Base-by-base conservation (phyloP, 1,140 invertebrate species). In the Drosophila albomicans region DNA sequence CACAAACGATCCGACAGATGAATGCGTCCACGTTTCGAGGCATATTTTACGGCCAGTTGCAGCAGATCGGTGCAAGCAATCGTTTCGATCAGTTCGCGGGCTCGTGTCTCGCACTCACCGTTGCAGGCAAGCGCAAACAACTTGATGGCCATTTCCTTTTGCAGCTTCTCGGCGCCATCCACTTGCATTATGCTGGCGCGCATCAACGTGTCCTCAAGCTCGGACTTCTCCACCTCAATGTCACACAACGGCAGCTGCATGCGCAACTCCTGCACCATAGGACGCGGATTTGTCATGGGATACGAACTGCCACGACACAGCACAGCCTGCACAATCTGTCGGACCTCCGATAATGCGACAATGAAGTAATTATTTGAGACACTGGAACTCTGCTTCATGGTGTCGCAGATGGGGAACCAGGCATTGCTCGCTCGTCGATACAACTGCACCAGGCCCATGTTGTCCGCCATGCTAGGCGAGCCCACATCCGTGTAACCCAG, bases 291-390 rank as follows among this genome's bases (percentile, higher is more conserved):
- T 0, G 97, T 97, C 8, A 95, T 94, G 4, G 98, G 98, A 93
- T 97, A 99, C 38, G 95, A 94, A 16, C 95, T 94, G 15, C 98
- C 98, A 92, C 98, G 97, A 82, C 98, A 99, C 7, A 97, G 93
- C 51, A 99, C 96, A 41, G 96, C 97, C 15, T 96, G 94, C 3
- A 98, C 94, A 57, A 95, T 96, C 91, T 97, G 95, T 46, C 95
- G 94, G 4, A 93, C 93, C 93, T 99, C 98, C 67, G 94, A 95
- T 0, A 98, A 90, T 1, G 96, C 95, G 45, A 97, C 95, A 38
- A 98, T 93, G 92, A 98, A 98, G 88, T 96, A 96, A 92, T 96
- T 94, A 94, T 98, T 98, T 75, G 94, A 95, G 82, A 95, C 95
- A 73, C 95, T 95, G 92, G 95, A 95, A 25, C 93, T 93, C 62